Conservation (phyloP, 2,888 invertebrate species). For the Agrilus mali region DNA sequence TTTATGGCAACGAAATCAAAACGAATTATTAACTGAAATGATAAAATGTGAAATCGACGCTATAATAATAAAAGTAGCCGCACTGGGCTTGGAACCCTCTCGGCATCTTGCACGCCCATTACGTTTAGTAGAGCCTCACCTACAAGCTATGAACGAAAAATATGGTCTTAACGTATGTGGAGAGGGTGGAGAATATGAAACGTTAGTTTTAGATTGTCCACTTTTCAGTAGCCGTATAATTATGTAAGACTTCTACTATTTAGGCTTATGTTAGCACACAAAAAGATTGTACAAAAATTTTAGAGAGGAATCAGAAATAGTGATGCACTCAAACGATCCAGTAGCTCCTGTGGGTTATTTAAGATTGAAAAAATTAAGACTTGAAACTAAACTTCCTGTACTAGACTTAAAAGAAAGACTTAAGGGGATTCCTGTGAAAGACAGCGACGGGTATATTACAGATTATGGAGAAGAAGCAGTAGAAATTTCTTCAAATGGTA, state of each 20-base stretch:
- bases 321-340: conserved; percentile 83
- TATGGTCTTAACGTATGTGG: conserved; percentile 94
- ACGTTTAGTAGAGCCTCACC: conserved; percentile 73
- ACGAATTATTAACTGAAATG: conserved; percentile 92
- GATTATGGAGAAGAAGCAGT: conserved; percentile 30
- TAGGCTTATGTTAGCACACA: background rate
- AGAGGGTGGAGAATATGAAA: conserved; percentile 99
- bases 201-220: conserved; percentile 94
- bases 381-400: conserved; percentile 51
- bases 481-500: conserved; percentile 19
- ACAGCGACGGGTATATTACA: conserved; percentile 29
- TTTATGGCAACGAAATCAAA: conserved; percentile 93
- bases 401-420: conserved; percentile 26
- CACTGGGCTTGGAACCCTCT: conserved; percentile 76
- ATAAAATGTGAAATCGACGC: conserved; percentile 85
- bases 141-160: conserved; percentile 80
- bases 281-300: conserved; percentile 17
- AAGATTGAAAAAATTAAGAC: conserved; percentile 69
- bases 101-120: conserved; percentile 81
- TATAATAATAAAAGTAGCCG: conserved; percentile 94
- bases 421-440: conserved; percentile 27
- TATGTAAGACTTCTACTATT: conserved; percentile 53
- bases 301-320: conserved; percentile 75
- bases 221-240: conserved; percentile 82
- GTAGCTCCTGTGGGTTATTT: conserved; percentile 93